Percentiles rank a stretch among this genome's conserved stretches.
phyloP scores from a whole-genome alignment of 1,140 invertebrate genomes.

The Ips typographus region DNA sequence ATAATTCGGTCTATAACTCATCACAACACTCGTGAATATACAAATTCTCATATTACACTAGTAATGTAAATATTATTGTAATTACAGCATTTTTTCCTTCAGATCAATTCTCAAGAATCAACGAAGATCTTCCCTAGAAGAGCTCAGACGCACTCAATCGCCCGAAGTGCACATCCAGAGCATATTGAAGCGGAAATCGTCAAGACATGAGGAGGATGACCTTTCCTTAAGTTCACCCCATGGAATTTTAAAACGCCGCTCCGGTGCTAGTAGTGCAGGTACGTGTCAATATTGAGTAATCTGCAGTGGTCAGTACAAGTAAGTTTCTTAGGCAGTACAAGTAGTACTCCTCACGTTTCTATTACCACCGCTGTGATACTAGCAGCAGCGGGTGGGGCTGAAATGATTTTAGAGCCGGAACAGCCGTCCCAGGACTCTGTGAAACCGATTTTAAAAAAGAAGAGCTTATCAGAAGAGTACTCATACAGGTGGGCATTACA shows the following conservation, averaged over 20 bases:
- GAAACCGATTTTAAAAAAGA: conserved; percentile 79
- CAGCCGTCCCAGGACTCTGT: conserved; percentile 60
- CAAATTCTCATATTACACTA: background rate
- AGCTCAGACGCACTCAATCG: conserved; percentile 60
- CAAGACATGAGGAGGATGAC: conserved; percentile 59
- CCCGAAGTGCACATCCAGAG: conserved; percentile 62
- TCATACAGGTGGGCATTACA: conserved; percentile 42
- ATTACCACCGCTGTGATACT: conserved; percentile 69
- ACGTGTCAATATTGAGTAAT: background rate
- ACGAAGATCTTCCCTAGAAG: conserved; percentile 68
- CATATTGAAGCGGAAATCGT: conserved; percentile 69
- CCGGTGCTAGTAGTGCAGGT: conserved; percentile 58
- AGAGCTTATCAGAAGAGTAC: conserved; percentile 64
- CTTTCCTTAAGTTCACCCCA: conserved; percentile 65
- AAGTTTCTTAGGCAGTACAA: conserved; percentile 44
- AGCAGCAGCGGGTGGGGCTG: conserved; percentile 62
- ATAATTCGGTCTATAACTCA: background rate
- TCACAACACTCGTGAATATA: background rate
- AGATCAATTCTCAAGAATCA: conserved; percentile 70
- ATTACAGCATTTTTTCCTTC: conserved; percentile 41
- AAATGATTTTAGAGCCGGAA: conserved; percentile 56
- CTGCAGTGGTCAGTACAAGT: background rate
- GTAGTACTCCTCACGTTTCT: conserved; percentile 64
- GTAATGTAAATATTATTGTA: no score
- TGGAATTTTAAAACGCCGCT: conserved; percentile 74